Base-by-base conservation (phyloP, 2,113 vertebrate genomes). In the Orcinus orca region DNA sequence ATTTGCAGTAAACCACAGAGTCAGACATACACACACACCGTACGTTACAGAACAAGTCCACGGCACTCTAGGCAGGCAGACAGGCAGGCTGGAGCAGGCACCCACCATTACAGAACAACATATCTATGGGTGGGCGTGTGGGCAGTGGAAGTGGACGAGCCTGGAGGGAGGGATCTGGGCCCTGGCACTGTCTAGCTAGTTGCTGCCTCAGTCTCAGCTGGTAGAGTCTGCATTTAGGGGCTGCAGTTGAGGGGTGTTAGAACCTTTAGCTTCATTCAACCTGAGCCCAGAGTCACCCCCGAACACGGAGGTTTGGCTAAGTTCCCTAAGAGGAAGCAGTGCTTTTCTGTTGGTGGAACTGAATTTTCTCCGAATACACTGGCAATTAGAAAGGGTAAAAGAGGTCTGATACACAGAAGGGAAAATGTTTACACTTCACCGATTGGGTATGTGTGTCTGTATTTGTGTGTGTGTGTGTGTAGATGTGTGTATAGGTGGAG, bases 1-100 rank as follows among this genome's bases (percentile, higher is more conserved):
- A 98, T 98, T 98, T 95, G 96, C 96, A 96, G 82, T 96, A 97
- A 98, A 86, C 97, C 96, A 96, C 62, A 83, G 84, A 88, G 84
- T 14, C 97, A 95, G 96, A 95, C 71, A 96, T 47, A 98, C 84
- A 94, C 1, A 23, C 47, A 93, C 97, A 97, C 92, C 96, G 36
- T 67, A 20, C 2, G 2, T 76, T 88, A 97, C 1, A 53, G 93
- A 97, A 97, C 81, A 15, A 93, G 97, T 53, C 93, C 97, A 71
- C 29, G 2, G 93, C 93, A 90, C 87, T 96, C 97, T 96, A 88
- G 95, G 98, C 98, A 98, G 97, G 97, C 36, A 77, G 83, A 79
- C 3, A 8, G 88, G 84, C 80, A 74, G 90, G 90, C 85, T 31
- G 0, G 18, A 70, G 93, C 91, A 95, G 90, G 88, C 65, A 79